Conservation (phyloP, 2,888 invertebrate genomes). For the Amphimallon solstitiale region DNA sequence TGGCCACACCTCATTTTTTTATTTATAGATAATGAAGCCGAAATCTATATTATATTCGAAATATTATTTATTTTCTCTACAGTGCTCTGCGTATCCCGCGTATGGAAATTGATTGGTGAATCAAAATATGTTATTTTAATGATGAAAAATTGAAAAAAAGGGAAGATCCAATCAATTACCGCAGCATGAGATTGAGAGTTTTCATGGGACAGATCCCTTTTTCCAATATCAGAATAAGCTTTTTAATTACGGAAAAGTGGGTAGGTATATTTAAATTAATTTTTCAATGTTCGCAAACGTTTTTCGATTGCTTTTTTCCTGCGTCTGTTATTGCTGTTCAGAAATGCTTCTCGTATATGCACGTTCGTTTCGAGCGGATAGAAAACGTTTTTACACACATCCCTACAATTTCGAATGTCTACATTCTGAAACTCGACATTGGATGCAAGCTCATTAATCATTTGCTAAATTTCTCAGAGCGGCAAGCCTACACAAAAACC, state of each 20-base stretch:
- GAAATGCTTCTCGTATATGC: no score
- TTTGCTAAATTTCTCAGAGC: conserved; percentile 3
- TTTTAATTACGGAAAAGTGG: conserved; percentile 3
- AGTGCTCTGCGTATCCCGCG: no score
- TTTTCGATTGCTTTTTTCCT: no score
- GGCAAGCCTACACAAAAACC: conserved; percentile 4
- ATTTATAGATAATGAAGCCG: no score
- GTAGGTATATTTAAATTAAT: conserved; percentile 1
- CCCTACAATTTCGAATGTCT: neutral
- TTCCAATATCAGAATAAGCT: neutral
- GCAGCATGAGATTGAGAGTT: neutral
- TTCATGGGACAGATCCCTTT: neutral
- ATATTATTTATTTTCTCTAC: no score
- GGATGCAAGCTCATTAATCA: conserved; percentile 14
- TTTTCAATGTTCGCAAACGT: neutral
- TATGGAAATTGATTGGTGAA: no score
- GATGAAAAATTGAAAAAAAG: no score
- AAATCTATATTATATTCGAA: no score
- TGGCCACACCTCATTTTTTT: no score
- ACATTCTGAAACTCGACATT: conserved; percentile 3
- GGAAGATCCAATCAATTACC: no score
- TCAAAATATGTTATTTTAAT: no score
- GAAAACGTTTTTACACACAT: conserved; percentile 17
- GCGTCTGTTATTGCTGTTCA: no score
- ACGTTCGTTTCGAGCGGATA: neutral